Base-by-base conservation (phyloP, 2,888 invertebrate genomes). In the Tanypteryx hageni region DNA sequence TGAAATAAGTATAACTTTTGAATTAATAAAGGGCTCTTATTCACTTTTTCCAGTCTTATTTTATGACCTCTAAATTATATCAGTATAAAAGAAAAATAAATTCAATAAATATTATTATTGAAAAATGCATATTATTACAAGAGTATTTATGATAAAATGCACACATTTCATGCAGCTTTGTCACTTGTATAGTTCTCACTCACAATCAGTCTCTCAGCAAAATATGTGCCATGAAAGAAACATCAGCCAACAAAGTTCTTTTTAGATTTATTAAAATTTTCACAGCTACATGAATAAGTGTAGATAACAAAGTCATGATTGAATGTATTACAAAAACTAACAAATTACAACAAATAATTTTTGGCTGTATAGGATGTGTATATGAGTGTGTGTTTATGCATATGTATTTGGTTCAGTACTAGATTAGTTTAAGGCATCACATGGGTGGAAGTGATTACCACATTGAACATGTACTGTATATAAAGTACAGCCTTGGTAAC, bases 321-420 rank as follows among this genome's bases (percentile, higher is more conserved):
- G 64, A 89, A 89, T 86, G 86, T 86, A 86, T 76, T 89, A 89
- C 89, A 89, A 89, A 89, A 89, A 89, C 89, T 89, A 89, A 89
- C 89, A 89, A 89, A 89, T 31, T 64, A 89, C 89, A 89, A 89
- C 89, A 89, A 89, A 89, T 89, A 44, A 61, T 86, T 89, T 64
- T 89, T 89, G 89, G 64, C 89, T 89, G 89, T 8, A 64, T 64
- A 89, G 59, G 89, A 89, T 64, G 27, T 64, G 61, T 89, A 89
- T 64, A 89, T 89, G 89, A 89, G 27, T 64, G 68, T 83, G 57
- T 83, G 83, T 56, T 44, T 89, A 64, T 89, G 89, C 89, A 89
- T 64, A 89, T 64, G 18, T 44, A 64, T 61, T 64, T 44, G 64
- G 44, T 89, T 61, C 64, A 64, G 16, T 89, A 44, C 44, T 68